Evolutionary conservation across 2,113 vertebrate species (phyloP), one percentile per base, ranked within the genome.

Genomic region (Penelope pileata): DNA sequence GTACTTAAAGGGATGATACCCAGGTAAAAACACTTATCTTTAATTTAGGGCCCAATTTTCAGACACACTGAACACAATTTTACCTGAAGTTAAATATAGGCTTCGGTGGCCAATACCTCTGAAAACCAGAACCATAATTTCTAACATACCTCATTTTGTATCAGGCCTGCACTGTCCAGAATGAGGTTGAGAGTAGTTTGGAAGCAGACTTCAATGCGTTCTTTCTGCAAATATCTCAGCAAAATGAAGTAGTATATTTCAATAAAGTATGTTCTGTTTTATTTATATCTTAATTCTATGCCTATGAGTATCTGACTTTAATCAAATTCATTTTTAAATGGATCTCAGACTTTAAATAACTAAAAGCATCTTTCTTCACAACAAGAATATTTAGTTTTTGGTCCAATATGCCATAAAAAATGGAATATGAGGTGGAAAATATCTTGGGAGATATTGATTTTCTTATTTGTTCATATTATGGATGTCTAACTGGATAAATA

Each of bases 1-100:
- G 68, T 74, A 84, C 63, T 83, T 88, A 80, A 47, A 87, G 43
- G 30, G 14, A 86, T 77, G 78, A 50, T 85, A 84, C 43, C 27
- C 75, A 64, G 74, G 86, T 92, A 43, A 83, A 91, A 96, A 9
- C 68, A 83, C 43, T 95, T 86, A 66, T 36, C 47, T 88, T 95
- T 85, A 94, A 94, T 93, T 96, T 81, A 95, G 72, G 76, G 12
- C 30, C 45, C 45, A 83, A 40, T 91, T 93, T 95, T 91, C 75
- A 86, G 73, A 27, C 64, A 70, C 45, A 51, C 68, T 36, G 83
- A 91, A 91, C 56, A 88, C n/a, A 91, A 50, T 88, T 90, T 40
- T 75, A 34, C 72, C 64, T 86, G 75, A 80, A 86, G 82, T 95
- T 80, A 94, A 93, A 72, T 70, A 77, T 23, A 94, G 68, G 56